These are phyloP conservation scores for Ophion slaviceki DNA, from an alignment of 2,888 invertebrate genomes.

Conservation along the genomic window DNA sequence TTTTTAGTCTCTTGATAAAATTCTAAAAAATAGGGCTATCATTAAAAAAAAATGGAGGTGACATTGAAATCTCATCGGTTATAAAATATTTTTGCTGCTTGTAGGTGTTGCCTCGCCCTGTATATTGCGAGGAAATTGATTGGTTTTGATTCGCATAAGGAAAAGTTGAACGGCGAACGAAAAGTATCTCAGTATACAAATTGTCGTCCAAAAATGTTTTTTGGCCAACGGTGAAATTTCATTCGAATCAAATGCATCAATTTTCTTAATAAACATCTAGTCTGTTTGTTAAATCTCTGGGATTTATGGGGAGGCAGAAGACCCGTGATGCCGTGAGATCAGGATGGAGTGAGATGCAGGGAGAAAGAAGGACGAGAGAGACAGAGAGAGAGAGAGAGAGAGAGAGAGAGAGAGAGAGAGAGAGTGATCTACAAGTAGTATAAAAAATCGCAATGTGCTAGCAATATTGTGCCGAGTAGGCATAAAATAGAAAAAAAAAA, in stretches of 20 bases:
- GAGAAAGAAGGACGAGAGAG: slow-evolving; percentile 7
- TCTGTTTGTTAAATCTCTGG: slow-evolving; percentile 45
- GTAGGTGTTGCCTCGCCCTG: no score
- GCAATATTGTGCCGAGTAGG: no score
- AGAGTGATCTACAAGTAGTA: background rate
- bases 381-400: background rate
- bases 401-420: slow-evolving; percentile 3
- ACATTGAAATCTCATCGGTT: no score
- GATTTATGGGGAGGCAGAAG: slow-evolving; percentile 42
- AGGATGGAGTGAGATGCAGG: background rate
- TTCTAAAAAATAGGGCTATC: no score
- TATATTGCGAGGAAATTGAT: no score
- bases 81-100: no score
- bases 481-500: no score
- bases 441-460: background rate
- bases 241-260: background rate
- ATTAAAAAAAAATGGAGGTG: no score
- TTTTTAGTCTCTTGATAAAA: no score
- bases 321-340: slow-evolving; percentile 42
- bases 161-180: no score
- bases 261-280: slow-evolving; percentile 18
- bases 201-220: no score
- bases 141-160: background rate
- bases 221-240: no score
- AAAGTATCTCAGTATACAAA: background rate